Evolutionary conservation across 2,797 vertebrate species (phyloP), one percentile per base, ranked within the genome.

Genomic region (Bucorvus abyssinicus): DNA sequence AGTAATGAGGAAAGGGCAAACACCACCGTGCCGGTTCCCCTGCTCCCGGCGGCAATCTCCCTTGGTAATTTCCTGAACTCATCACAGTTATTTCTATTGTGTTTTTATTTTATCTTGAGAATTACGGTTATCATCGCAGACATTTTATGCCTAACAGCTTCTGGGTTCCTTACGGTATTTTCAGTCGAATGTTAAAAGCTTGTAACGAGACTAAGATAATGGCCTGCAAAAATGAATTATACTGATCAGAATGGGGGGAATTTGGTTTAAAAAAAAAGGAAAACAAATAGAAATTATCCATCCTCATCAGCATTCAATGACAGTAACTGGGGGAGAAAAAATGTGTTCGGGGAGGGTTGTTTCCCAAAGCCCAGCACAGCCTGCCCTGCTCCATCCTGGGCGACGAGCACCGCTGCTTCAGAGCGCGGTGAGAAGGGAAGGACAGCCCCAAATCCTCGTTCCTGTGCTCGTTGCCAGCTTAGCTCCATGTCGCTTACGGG

Each of bases 281-380:
- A 90, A 90, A 87, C 59, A 89, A 89, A 67, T 1, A 86, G n/a
- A 74, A 88, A 90, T 91, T 78, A 79, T 90, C 93, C 92, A 60
- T 89, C 76, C 83, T 80, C 91, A 96, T 95, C 60, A 92, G 79
- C 89, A 82, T 84, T 9, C 22, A 38, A 79, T 71, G 55, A 75
- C 42, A 60, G 47, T 69, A 84, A 93, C 6, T 8, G 50, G 44
- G 49, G 82, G 64, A 40, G 38, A 40, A 7, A 7, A 26, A n/a
- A 3, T 47, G 12, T 40, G 12, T 27, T 13, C 5, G 13, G 34
- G 49, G 27, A 71, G 23, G 23, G 52, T 19, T 32, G 32, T 47
- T 87, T 78, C 42, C 19, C 29, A 50, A 70, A 53, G 5, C 24
- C 47, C 55, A 26, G 5, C 6, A 27, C 20, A 47, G 40, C 49